phyloP scores from a whole-genome alignment of 1,140 invertebrate genomes.

The Aporrectodea caliginosa region DNA sequence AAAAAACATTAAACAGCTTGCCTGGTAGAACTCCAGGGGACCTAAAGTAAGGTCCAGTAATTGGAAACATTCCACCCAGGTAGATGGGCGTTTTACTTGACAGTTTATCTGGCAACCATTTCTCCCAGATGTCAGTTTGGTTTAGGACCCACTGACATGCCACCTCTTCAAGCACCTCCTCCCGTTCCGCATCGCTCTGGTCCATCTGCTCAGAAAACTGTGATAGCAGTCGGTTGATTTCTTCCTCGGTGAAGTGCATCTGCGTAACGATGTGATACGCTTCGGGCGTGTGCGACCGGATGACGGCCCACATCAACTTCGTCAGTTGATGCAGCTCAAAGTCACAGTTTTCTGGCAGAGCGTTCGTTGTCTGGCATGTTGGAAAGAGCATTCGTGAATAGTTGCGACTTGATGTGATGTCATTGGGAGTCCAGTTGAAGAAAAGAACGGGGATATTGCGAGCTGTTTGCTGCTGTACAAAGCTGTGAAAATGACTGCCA shows the following conservation, averaged over 20 bases:
- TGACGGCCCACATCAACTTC: slow-evolving; percentile 64
- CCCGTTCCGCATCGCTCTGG: not conserved
- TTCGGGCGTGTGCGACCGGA: slow-evolving; percentile 54
- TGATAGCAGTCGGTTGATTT: slow-evolving; percentile 34
- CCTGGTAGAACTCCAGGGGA: slow-evolving; percentile 56
- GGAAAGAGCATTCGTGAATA: slow-evolving; percentile 58
- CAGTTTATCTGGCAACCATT: slow-evolving; percentile 60
- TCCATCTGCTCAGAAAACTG: not conserved
- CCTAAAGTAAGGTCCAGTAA: slow-evolving; percentile 61
- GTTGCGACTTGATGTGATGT: slow-evolving; percentile 52
- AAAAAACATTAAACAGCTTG: slow-evolving; percentile 57
- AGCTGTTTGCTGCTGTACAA: slow-evolving; percentile 49
- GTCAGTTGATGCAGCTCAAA: slow-evolving; percentile 58
- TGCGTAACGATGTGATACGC: slow-evolving; percentile 59
- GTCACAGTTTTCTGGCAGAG: not conserved
- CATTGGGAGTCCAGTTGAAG: slow-evolving; percentile 66
- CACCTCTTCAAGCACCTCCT: slow-evolving; percentile 53
- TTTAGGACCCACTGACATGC: slow-evolving; percentile 69
- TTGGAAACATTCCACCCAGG: slow-evolving; percentile 76
- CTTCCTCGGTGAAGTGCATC: slow-evolving; percentile 59
- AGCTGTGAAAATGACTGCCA: slow-evolving; percentile 39
- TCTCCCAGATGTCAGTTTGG: slow-evolving; percentile 58
- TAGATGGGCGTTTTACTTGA: slow-evolving; percentile 60
- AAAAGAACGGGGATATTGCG: slow-evolving; percentile 61
- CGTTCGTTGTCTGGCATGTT: slow-evolving; percentile 36